Evolutionary conservation across 2,888 invertebrate genomes (phyloP).

Genomic region (Palloptera scutellata): DNA sequence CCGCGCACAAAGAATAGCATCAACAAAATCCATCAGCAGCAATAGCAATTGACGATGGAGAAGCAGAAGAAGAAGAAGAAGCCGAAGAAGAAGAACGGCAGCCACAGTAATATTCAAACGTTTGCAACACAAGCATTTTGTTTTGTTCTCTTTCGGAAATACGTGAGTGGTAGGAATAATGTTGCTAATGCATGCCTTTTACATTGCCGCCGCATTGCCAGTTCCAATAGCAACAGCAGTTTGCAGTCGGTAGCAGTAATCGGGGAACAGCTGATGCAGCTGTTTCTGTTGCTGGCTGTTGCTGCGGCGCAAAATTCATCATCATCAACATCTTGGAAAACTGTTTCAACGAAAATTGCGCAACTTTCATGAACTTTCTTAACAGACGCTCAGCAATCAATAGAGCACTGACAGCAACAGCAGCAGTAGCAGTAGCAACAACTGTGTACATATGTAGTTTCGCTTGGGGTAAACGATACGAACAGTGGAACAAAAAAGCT

Average conservation of each 20-base stretch:
- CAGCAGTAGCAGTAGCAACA: too few species aligned
- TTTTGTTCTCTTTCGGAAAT: background rate
- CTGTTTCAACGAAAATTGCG: constrained; percentile 28
- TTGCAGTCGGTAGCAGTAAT: background rate
- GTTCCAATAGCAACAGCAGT: background rate
- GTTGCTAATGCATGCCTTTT: background rate
- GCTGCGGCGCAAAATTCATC: too few species aligned
- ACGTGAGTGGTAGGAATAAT: background rate
- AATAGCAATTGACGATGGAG: background rate
- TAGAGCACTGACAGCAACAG: background rate
- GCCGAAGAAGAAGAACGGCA: background rate
- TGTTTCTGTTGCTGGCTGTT: background rate
- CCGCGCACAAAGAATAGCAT: background rate
- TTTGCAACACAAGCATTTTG: background rate
- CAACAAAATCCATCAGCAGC: constrained; percentile 6
- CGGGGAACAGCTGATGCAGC: background rate
- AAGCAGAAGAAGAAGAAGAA: too few species aligned
- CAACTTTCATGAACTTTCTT: constrained; percentile 32
- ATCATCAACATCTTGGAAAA: constrained; percentile 5
- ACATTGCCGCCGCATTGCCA: background rate
- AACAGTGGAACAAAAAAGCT: too few species aligned
- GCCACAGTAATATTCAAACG: background rate
- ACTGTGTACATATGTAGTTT: too few species aligned
- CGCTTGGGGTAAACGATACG: too few species aligned
- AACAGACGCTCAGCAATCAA: constrained; percentile 23